Conservation (phyloP, 92 coral and sea anemone species). For the Micromussa lordhowensis region DNA sequence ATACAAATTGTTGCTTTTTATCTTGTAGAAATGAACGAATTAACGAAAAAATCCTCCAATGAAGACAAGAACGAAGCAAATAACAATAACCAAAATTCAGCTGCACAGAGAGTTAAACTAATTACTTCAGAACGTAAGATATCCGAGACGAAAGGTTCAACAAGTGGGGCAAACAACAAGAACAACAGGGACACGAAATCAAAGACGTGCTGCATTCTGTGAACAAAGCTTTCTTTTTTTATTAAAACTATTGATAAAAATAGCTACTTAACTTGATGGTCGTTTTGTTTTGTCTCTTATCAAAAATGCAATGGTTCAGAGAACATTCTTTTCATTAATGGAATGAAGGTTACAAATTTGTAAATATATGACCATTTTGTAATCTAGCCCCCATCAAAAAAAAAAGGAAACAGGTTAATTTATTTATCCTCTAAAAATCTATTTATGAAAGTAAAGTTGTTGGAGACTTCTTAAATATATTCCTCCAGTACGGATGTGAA, state of each 20-base stretch:
- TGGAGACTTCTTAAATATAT: background rate
- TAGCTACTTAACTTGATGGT: background rate
- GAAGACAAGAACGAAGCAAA: background rate
- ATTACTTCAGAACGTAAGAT: background rate
- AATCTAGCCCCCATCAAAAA: background rate
- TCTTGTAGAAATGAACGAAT: background rate
- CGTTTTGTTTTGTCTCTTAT: background rate
- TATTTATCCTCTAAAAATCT: slow-evolving; percentile 6
- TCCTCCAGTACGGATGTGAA: background rate
- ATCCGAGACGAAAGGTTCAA: slow-evolving; percentile 3
- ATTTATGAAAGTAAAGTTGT: slow-evolving; percentile 25
- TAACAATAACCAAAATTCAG: background rate
- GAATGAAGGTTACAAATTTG: background rate
- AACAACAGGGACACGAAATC: slow-evolving; percentile 19
- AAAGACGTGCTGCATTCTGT: slow-evolving; percentile 30
- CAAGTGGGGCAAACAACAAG: background rate
- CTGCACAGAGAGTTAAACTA: background rate
- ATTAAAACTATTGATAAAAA: background rate
- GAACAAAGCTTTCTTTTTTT: background rate
- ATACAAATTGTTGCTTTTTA: background rate
- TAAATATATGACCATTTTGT: background rate
- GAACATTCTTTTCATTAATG: background rate
- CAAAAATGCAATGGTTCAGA: slow-evolving; percentile 14
- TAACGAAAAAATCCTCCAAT: background rate
- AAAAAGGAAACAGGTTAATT: background rate